These are phyloP conservation scores for Epirrhoe tristata DNA, from an alignment of 2,888 invertebrate species.

Conservation along the genomic window DNA sequence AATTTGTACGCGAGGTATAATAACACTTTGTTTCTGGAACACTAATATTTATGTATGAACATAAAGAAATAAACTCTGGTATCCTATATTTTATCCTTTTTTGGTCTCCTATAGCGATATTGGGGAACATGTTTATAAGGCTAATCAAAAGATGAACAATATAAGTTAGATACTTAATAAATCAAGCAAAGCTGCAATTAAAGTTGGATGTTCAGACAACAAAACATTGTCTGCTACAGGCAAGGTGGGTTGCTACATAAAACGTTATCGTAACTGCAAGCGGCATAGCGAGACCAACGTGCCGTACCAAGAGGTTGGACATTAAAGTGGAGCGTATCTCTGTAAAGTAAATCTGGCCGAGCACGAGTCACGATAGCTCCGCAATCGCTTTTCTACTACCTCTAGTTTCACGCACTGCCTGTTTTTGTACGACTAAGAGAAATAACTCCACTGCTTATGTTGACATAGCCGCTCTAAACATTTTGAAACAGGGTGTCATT, in stretches of 20 bases:
- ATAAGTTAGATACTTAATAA: constrained; percentile 24
- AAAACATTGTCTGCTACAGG: constrained; percentile 28
- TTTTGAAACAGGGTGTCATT: no score
- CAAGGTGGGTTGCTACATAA: constrained; percentile 42
- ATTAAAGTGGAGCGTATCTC: constrained; percentile 69
- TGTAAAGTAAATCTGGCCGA: constrained; percentile 68
- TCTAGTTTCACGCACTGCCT: constrained; percentile 74
- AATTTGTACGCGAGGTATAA: constrained; percentile 39
- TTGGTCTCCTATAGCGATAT: constrained; percentile 34
- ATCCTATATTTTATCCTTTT: constrained; percentile 37
- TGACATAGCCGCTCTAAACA: no score
- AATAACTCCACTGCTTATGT: constrained; percentile 46
- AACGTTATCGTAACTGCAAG: constrained; percentile 49
- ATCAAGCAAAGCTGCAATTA: constrained; percentile 30
- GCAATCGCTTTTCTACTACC: constrained; percentile 65
- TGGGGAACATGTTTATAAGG: background rate
- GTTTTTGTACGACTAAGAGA: constrained; percentile 61
- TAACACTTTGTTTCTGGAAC: constrained; percentile 39
- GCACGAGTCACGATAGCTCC: constrained; percentile 59
- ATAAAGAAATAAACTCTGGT: constrained; percentile 40
- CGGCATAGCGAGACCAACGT: constrained; percentile 53
- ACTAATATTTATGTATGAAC: constrained; percentile 44
- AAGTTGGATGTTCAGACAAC: constrained; percentile 28
- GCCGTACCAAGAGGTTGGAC: constrained; percentile 63
- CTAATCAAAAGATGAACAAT: constrained; percentile 18